Percentiles rank a stretch among this genome's conserved stretches.
Evolutionary conservation across 1,140 invertebrate species (phyloP).

Genomic region (Helicoverpa zea): DNA sequence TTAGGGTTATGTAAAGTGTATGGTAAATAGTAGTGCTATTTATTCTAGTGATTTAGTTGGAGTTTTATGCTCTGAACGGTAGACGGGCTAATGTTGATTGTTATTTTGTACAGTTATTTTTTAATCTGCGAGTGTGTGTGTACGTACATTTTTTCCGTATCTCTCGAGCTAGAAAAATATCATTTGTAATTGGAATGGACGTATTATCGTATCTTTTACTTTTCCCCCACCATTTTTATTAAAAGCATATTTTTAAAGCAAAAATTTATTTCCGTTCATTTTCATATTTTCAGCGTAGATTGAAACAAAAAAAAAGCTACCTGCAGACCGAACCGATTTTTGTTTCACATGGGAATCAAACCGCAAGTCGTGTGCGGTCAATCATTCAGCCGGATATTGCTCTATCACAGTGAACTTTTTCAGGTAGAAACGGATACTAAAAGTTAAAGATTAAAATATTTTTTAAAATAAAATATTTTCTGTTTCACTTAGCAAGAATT

Average conservation of each 20-base stretch:
- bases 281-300: neutral
- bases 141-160: no score
- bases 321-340: neutral
- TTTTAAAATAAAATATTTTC: no score
- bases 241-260: no score
- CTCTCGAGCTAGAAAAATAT: no score
- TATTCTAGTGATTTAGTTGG: slow-evolving; percentile 17
- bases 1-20: slow-evolving; percentile 15
- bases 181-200: no score
- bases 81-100: neutral
- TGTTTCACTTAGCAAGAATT: no score
- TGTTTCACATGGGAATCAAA: slow-evolving; percentile 17
- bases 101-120: no score
- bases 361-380: neutral
- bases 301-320: neutral
- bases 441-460: neutral
- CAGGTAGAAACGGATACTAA: neutral
- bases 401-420: neutral
- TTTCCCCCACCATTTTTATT: no score
- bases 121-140: no score
- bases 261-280: no score
- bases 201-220: no score
- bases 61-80: neutral
- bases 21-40: slow-evolving; percentile 18
- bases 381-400: slow-evolving; percentile 18